A percentile compares a stretch with the other conserved stretches of the same genome.
These are phyloP conservation scores for Heliconius melpomene DNA, from an alignment of 1,140 invertebrate genomes.

Conservation along the genomic window DNA sequence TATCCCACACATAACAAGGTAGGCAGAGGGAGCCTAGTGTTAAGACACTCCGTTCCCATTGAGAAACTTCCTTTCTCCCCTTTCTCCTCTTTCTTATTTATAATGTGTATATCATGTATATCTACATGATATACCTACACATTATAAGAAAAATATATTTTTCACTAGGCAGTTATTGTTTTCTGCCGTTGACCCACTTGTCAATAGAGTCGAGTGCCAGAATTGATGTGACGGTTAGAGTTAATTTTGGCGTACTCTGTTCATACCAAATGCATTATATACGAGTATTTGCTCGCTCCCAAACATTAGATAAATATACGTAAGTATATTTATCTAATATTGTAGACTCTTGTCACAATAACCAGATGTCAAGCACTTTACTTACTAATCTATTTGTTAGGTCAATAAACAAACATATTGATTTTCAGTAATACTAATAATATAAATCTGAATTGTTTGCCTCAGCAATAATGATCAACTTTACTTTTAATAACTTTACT, in stretches of 20 bases:
- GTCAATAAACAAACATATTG: background rate
- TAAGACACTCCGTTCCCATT: too few relatives aligned
- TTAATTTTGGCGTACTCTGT: conserved; percentile 43
- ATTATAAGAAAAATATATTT: conserved; percentile 20
- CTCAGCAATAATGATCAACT: too few relatives aligned
- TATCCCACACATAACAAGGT: too few relatives aligned
- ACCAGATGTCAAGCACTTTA: background rate
- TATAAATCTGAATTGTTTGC: too few relatives aligned
- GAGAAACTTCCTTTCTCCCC: too few relatives aligned
- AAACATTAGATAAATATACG: background rate
- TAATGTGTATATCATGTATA: too few relatives aligned
- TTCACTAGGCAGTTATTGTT: conserved; percentile 32
- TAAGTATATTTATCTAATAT: background rate
- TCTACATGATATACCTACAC: background rate
- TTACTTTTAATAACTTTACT: too few relatives aligned
- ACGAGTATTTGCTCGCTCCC: background rate
- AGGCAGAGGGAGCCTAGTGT: too few relatives aligned
- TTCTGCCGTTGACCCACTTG: conserved; percentile 59
- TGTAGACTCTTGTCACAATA: background rate
- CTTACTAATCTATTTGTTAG: too few relatives aligned
- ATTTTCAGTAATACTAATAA: background rate
- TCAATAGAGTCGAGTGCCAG: conserved; percentile 54
- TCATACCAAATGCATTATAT: background rate
- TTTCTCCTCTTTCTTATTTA: too few relatives aligned
- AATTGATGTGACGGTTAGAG: conserved; percentile 37